Percentiles rank a stretch among this genome's conserved stretches.
Evolutionary conservation across 2,888 invertebrate species (phyloP).

Genomic region (Drosophila ezoana): DNA sequence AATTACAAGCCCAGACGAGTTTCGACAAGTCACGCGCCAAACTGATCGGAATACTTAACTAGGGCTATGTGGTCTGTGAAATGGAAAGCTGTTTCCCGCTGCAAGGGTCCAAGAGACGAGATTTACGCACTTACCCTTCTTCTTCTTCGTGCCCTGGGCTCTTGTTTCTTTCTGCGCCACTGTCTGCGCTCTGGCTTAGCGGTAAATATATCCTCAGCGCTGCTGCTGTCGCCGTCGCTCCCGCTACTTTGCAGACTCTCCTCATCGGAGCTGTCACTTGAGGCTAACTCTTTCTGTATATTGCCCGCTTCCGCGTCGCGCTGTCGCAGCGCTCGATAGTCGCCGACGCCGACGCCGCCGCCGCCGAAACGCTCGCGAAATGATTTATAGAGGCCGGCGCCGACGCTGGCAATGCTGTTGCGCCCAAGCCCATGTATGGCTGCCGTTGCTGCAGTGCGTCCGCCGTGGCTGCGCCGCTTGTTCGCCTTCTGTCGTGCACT

Average conservation of each 20-base stretch:
- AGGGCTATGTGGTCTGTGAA: slow-evolving; percentile 30
- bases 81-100: slow-evolving; percentile 52
- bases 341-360: slow-evolving; percentile 42
- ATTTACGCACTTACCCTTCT: slow-evolving; percentile 56
- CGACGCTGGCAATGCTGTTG: slow-evolving; percentile 57
- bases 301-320: slow-evolving; percentile 68
- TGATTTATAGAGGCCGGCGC: slow-evolving; percentile 65
- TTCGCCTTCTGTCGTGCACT: slow-evolving; percentile 27
- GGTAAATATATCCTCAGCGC: slow-evolving; percentile 76
- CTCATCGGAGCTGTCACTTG: slow-evolving; percentile 46
- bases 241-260: slow-evolving; percentile 42
- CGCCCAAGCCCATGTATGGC: slow-evolving; percentile 54
- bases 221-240: slow-evolving; percentile 59
- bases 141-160: slow-evolving; percentile 28
- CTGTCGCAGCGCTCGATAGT: slow-evolving; percentile 70
- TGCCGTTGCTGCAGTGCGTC: slow-evolving; percentile 41
- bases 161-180: slow-evolving; percentile 55
- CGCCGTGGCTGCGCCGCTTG: slow-evolving; percentile 36
- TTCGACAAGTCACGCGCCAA: slow-evolving; percentile 35
- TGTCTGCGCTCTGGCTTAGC: slow-evolving; percentile 56
- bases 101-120: slow-evolving; percentile 14
- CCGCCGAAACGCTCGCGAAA: slow-evolving; percentile 67
- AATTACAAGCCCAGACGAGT: slow-evolving; percentile 36
- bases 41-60: slow-evolving; percentile 58
- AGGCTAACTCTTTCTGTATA: slow-evolving; percentile 18